These are phyloP conservation scores for Hippocampus zosterae DNA, from an alignment of 2,113 vertebrate genomes.

Conservation along the genomic window DNA sequence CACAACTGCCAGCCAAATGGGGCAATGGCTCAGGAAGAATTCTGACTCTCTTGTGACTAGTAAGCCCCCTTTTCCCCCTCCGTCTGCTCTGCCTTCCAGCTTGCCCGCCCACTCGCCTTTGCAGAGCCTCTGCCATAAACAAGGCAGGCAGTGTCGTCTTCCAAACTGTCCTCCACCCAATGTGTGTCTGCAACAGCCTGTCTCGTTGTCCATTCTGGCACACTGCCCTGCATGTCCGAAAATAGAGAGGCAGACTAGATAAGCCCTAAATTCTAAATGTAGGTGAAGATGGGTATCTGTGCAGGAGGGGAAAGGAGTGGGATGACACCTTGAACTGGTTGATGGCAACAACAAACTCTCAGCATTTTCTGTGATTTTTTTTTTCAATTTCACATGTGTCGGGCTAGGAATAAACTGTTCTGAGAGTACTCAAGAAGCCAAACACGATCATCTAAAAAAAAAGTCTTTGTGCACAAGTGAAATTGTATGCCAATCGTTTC, in stretches of 20 bases:
- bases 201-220: constrained; percentile 42
- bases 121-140: constrained; percentile 58
- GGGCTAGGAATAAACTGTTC: constrained; percentile 35
- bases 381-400: constrained; percentile 1
- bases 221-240: constrained; percentile 51
- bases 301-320: constrained; percentile 1
- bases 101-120: constrained; percentile 14
- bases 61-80: constrained; percentile 54
- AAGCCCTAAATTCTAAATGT: constrained; percentile 47
- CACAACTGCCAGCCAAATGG: constrained; percentile 79
- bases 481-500: constrained; percentile 1
- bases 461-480: constrained; percentile 2
- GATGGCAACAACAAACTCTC: constrained; percentile 10
- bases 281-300: constrained; percentile 39
- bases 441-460: constrained; percentile 24
- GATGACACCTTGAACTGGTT: constrained; percentile 48
- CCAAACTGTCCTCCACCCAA: constrained; percentile 45
- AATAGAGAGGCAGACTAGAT: constrained; percentile 57
- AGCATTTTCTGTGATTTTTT: constrained; percentile 49
- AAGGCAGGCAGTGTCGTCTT: constrained; percentile 56
- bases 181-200: constrained; percentile 35
- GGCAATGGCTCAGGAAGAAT: constrained; percentile 72
- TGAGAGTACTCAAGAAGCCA: constrained; percentile 41
- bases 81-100: constrained; percentile 38
- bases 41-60: constrained; percentile 67